Base-by-base conservation (phyloP, 2,113 vertebrate genomes). In the Tauraco erythrolophus region DNA sequence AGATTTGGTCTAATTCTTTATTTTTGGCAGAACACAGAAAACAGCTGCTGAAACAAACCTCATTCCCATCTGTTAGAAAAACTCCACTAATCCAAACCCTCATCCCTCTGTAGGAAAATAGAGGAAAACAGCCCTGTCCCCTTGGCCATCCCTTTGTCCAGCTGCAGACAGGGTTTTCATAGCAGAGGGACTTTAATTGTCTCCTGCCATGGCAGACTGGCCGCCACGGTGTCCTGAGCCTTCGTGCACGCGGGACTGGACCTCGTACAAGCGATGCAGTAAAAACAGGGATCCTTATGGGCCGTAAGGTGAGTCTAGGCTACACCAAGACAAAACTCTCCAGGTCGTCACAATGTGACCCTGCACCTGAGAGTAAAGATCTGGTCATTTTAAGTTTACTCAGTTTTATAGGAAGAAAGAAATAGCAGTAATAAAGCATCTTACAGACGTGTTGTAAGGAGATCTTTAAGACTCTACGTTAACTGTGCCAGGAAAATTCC, bases 351-450 rank as follows among this genome's bases (percentile, higher is more conserved):
- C 0, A 0, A 43, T 54, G 37, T 58, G 68, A 41, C 56, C 50
- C 43, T 30, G 33, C 28, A 66, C 35, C 64, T 25, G 28, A 33
- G 54, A 58, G 37, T n/a, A 74, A 87, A 94, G 60, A 33, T 56
- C 54, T 92, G 77, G 43, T 60, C 9, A 2, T 60, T 84, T 66
- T 21, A 54, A 84, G 64, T 87, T 91, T 62, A 46, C 76, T 68
- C 39, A 35, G 46, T 92, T 91, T 78, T 91, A 78, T 43, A 81
- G 92, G 71, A 50, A 68, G 86, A 80, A 94, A 66, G 46, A 50
- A 87, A 92, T 50, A n/a, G 64, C 31, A 51, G 58, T 19, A 87
- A 92, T 83, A 86, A 96, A 95, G 23, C 33, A 48, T 24, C 25
- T 65, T 75, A 41, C 39, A 50, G 37, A 11, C 0, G 1, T 69